Evolutionary conservation across 2,888 invertebrate species (phyloP).

Genomic region (Melanostoma mellinum): DNA sequence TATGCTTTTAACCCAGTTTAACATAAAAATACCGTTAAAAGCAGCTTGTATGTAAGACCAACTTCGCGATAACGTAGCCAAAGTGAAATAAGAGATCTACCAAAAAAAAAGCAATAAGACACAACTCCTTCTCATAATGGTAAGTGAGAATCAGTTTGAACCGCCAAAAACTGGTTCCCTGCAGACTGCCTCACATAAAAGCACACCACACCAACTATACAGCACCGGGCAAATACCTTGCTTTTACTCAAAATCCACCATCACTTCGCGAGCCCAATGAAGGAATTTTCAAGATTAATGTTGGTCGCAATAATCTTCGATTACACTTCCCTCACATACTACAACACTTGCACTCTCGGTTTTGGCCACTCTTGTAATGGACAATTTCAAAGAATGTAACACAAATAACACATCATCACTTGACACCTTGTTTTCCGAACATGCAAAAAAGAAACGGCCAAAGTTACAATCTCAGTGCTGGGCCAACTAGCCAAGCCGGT

Average conservation of each 20-base stretch:
- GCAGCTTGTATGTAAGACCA: constrained; percentile 26
- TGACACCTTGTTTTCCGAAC: constrained; percentile 37
- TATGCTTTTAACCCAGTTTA: constrained; percentile 13
- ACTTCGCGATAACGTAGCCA: constrained; percentile 12
- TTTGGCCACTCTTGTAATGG: constrained; percentile 28
- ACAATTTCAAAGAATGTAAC: constrained; percentile 16
- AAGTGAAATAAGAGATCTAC: constrained; percentile 24
- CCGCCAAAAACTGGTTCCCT: constrained; percentile 58
- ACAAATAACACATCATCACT: background rate
- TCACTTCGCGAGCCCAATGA: background rate
- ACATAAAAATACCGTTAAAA: constrained; percentile 7
- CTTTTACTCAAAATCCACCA: constrained; percentile 21
- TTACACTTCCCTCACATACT: background rate
- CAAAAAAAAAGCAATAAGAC: constrained; percentile 6
- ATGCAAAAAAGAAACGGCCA: constrained; percentile 35
- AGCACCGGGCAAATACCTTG: constrained; percentile 10
- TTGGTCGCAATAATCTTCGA: constrained; percentile 7
- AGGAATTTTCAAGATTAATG: constrained; percentile 59
- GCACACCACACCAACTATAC: constrained; percentile 2
- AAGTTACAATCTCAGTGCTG: constrained; percentile 22
- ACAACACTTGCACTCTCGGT: background rate
- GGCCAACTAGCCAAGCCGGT: constrained; percentile 28
- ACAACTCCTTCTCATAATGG: constrained; percentile 43
- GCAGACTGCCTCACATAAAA: constrained; percentile 19
- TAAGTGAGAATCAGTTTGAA: constrained; percentile 36